Conservation (phyloP, 2,113 vertebrate genomes). For the Anarrhichthys ocellatus region DNA sequence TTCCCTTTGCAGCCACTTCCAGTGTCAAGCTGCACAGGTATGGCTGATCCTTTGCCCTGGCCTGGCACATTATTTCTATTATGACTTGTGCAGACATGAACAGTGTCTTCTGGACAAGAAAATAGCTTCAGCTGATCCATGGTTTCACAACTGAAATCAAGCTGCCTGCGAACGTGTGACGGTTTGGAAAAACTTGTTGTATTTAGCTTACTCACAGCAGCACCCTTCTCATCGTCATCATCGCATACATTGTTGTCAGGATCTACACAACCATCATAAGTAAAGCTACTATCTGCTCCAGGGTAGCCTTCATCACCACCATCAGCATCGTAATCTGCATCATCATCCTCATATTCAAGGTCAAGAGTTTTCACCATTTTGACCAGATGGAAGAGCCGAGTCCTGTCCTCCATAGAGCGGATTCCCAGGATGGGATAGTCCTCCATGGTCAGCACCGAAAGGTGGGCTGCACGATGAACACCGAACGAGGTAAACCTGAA, state of each 20-base stretch:
- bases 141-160: conserved; percentile 81
- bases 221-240: conserved; percentile 12
- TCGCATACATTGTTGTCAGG: conserved; percentile 44
- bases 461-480: conserved; percentile 84
- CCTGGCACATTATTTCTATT: conserved; percentile 6
- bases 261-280: conserved; percentile 44
- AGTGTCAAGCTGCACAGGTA: conserved; percentile 17
- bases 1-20: neutral
- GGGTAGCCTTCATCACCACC: conserved; percentile 37
- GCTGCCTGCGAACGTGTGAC: conserved; percentile 80
- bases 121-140: neutral
- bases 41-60: neutral
- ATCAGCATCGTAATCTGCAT: neutral
- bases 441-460: conserved; percentile 85
- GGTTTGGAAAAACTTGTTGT: conserved; percentile 45
- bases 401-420: conserved; percentile 85
- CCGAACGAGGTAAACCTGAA: conserved; percentile 84
- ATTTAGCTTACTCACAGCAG: neutral
- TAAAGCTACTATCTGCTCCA: conserved; percentile 18
- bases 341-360: conserved; percentile 22
- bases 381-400: conserved; percentile 88
- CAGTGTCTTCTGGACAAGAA: neutral
- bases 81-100: conserved; percentile 10
- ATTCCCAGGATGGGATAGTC: conserved; percentile 89
- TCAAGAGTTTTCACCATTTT: conserved; percentile 87